Percentiles rank a stretch among this genome's conserved stretches.
Conservation (phyloP, 2,888 invertebrate species). For the Xanthia togata region DNA sequence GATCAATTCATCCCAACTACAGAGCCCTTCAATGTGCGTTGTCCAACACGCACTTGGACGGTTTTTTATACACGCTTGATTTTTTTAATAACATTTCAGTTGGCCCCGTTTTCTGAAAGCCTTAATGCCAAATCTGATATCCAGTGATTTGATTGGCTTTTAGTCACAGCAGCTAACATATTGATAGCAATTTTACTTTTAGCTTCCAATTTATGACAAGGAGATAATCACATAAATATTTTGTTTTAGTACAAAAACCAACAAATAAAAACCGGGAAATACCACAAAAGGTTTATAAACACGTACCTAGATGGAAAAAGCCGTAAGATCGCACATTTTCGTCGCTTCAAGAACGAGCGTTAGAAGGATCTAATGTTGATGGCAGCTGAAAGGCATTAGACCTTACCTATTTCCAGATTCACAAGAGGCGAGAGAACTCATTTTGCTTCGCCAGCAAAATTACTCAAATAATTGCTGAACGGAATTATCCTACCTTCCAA, state of each 20-base stretch:
- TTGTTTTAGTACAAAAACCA: not conserved
- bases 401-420: conserved; percentile 11
- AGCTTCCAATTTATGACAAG: too few species aligned
- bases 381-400: not conserved
- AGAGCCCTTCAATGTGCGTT: too few species aligned
- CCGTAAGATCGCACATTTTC: not conserved
- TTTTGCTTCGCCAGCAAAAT: conserved; percentile 4
- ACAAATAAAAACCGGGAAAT: not conserved
- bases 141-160: not conserved
- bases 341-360: too few species aligned
- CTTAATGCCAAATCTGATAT: not conserved
- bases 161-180: not conserved
- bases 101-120: not conserved
- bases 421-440: not conserved
- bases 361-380: not conserved
- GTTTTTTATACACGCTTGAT: not conserved
- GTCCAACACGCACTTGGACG: too few species aligned
- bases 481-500: conserved; percentile 5
- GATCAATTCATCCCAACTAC: too few species aligned
- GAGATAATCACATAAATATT: not conserved
- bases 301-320: not conserved
- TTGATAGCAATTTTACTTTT: not conserved
- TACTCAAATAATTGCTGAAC: not conserved
- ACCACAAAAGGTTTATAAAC: not conserved
- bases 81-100: not conserved